Evolutionary conservation across 2,113 vertebrate species (phyloP).

Genomic region (Natator depressus): DNA sequence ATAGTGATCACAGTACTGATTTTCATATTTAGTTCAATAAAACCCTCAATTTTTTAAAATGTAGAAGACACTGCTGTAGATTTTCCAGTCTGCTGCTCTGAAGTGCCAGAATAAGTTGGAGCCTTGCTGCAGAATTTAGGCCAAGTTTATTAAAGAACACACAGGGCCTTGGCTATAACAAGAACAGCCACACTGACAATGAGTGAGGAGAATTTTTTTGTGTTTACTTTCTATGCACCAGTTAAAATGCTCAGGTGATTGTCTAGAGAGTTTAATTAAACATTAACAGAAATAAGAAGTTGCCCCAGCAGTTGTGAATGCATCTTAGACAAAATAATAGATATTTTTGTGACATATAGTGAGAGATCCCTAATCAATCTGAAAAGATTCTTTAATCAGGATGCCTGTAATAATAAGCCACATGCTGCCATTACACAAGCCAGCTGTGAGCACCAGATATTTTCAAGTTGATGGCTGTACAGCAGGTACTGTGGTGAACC

Average conservation of each 20-base stretch:
- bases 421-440: not conserved
- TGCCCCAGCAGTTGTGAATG: not conserved
- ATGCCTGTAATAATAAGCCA: not conserved
- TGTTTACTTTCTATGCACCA: not conserved
- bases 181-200: not conserved
- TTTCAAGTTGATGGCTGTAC: constrained; percentile 31
- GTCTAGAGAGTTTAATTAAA: not conserved
- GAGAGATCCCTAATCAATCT: not conserved
- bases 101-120: not conserved
- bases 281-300: not conserved
- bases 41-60: not conserved
- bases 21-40: not conserved
- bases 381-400: constrained; percentile 18
- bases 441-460: constrained; percentile 32
- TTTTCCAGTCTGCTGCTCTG: not conserved
- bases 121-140: not conserved
- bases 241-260: not conserved
- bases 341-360: not conserved
- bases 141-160: not conserved
- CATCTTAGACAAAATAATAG: not conserved
- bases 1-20: not conserved
- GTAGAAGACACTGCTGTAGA: not conserved
- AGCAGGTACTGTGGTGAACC: not conserved
- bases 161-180: not conserved
- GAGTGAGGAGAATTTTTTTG: not conserved